These are phyloP conservation scores for Camarhynchus parvulus DNA, from an alignment of 2,113 vertebrate genomes.

Conservation along the genomic window DNA sequence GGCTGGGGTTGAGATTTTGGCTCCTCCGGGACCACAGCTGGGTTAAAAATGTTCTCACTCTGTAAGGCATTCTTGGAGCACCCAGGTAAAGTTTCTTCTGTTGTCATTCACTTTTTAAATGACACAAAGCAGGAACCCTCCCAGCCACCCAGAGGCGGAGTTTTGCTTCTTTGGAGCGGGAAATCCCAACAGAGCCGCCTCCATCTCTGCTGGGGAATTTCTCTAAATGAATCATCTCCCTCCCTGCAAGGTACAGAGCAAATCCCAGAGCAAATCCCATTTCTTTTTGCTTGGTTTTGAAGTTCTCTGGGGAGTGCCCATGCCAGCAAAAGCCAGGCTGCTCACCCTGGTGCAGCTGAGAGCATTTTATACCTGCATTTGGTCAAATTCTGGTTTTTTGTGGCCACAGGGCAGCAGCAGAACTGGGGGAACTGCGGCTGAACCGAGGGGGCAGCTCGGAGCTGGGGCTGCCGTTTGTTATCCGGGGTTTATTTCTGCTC, in stretches of 20 bases:
- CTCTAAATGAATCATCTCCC: neutral
- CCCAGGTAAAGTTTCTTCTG: neutral
- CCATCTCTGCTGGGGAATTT: neutral
- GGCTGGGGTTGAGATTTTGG: neutral
- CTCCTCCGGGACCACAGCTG: neutral
- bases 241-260: neutral
- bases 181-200: neutral
- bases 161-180: conserved; percentile 22
- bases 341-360: neutral
- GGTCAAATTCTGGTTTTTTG: neutral
- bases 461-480: neutral
- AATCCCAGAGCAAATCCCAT: conserved; percentile 41
- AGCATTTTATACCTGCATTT: neutral
- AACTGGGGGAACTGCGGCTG: neutral
- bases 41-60: neutral
- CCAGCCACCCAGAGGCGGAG: neutral
- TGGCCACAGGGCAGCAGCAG: neutral
- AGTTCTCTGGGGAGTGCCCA: conserved; percentile 2
- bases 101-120: neutral
- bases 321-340: neutral
- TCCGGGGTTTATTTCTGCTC: neutral
- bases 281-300: conserved; percentile 32
- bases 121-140: neutral
- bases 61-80: neutral
- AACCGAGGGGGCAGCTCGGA: neutral